Evolutionary conservation across 2,113 vertebrate species (phyloP), one percentile per base, ranked within the genome.

Genomic region (Axis porcinus): DNA sequence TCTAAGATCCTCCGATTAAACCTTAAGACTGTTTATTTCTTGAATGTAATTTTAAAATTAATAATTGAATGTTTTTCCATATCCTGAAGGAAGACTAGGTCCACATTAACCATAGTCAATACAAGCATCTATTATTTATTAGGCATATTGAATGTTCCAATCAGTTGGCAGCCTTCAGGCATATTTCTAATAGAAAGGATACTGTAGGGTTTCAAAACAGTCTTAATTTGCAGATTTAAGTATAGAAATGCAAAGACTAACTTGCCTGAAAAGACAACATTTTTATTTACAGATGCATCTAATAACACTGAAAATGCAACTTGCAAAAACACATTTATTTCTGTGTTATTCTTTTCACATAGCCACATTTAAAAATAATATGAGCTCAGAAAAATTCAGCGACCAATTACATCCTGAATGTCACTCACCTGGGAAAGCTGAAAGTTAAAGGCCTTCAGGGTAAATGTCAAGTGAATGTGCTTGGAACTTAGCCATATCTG

Each of bases 101-200:
- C 55, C 27, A 58, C 94, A 96, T 97, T 94, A 94, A 94, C 91
- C 40, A 94, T 58, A 88, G 97, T 98, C 97, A 97, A 97, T 98
- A 96, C 21, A 28, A 23, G 0, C 96, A 98, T 98, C 83, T 96
- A 98, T 98, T 97, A 98, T 98, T 96, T 86, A 98, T 89, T 60
- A 92, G 90, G 60, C 57, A 47, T 91, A 93, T 70, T 97, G 93
- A 88, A 97, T 96, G 95, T 89, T 94, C 90, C 83, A 89, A 94
- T 98, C 93, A 96, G 36, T 96, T 84, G 88, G 64, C 86, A 91
- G 86, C 81, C 95, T 89, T 91, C 25, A 17, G 91, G 89, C 91
- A 50, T 57, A 50, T 96, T 97, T 93, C 52, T 97, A 95, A 97
- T 87, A 93, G 85, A 90, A 96, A 79, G 58, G 27, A 54, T 30